These are phyloP conservation scores for Amblyjoppa proteus DNA, from an alignment of 2,888 invertebrate species.

Conservation along the genomic window DNA sequence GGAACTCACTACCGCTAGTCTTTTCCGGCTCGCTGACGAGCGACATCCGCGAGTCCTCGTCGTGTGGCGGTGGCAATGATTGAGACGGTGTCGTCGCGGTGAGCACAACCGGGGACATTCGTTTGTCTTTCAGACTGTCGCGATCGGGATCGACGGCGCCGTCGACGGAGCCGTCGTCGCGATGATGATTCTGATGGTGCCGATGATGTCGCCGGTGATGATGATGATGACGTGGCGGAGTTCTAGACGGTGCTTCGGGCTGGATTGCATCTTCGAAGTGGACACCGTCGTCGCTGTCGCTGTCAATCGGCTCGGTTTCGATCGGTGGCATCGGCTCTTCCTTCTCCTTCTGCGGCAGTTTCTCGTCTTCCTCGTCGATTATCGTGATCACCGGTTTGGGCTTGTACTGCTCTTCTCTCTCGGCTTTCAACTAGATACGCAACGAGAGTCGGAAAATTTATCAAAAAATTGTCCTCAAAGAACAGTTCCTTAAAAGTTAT, in stretches of 20 bases:
- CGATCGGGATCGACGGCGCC: constrained; percentile 75
- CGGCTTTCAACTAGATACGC: constrained; percentile 87
- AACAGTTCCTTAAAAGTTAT: too few relatives aligned
- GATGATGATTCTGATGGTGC: constrained; percentile 83
- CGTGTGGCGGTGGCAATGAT: constrained; percentile 77
- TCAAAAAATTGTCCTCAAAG: background rate
- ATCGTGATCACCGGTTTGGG: constrained; percentile 92
- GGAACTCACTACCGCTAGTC: constrained; percentile 80
- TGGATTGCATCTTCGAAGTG: constrained; percentile 82
- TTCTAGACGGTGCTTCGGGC: constrained; percentile 80
- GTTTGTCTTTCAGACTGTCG: constrained; percentile 78
- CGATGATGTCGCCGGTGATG: constrained; percentile 83
- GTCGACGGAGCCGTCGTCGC: constrained; percentile 80
- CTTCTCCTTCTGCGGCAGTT: constrained; percentile 82
- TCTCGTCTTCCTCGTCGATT: constrained; percentile 84
- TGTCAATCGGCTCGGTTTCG: constrained; percentile 91
- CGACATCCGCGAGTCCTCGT: constrained; percentile 83
- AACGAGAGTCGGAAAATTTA: background rate
- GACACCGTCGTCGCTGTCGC: constrained; percentile 86
- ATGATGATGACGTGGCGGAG: constrained; percentile 82
- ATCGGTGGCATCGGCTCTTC: constrained; percentile 87
- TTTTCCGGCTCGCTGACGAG: constrained; percentile 83
- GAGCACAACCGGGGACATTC: constrained; percentile 75
- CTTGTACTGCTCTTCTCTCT: constrained; percentile 93
- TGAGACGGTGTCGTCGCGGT: constrained; percentile 75